Evolutionary conservation across 2,113 vertebrate genomes (phyloP).

Genomic region (Cnemophilus loriae): DNA sequence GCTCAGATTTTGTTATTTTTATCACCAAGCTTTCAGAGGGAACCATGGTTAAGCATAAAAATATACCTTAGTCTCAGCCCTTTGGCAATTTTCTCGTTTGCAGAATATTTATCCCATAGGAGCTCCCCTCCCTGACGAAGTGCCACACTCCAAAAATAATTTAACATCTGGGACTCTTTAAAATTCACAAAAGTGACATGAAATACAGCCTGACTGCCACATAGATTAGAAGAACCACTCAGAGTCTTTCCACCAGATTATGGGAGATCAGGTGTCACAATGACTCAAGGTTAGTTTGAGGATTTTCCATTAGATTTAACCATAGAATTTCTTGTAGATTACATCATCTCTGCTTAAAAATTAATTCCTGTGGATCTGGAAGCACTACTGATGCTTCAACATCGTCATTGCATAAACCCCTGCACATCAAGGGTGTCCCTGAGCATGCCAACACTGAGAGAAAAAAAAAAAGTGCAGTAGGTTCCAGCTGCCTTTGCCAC

Average conservation of each 20-base stretch:
- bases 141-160: background rate
- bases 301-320: background rate
- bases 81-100: background rate
- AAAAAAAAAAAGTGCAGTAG: background rate
- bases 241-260: background rate
- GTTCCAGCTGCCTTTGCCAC: slow-evolving; percentile 5
- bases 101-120: background rate
- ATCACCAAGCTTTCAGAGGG: background rate
- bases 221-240: background rate
- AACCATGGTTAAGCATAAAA: background rate
- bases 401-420: background rate
- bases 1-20: slow-evolving; percentile 19
- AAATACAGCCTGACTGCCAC: background rate
- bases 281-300: background rate
- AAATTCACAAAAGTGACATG: background rate
- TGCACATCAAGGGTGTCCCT: background rate
- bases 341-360: background rate
- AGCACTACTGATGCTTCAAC: background rate
- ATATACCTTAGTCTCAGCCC: background rate
- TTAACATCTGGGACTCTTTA: background rate
- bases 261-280: background rate
- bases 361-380: background rate
- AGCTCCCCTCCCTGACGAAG: background rate
- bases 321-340: background rate
- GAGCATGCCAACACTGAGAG: background rate